phyloP scores from a whole-genome alignment of 2,888 invertebrate genomes.

The Gasteruption jaculator region DNA sequence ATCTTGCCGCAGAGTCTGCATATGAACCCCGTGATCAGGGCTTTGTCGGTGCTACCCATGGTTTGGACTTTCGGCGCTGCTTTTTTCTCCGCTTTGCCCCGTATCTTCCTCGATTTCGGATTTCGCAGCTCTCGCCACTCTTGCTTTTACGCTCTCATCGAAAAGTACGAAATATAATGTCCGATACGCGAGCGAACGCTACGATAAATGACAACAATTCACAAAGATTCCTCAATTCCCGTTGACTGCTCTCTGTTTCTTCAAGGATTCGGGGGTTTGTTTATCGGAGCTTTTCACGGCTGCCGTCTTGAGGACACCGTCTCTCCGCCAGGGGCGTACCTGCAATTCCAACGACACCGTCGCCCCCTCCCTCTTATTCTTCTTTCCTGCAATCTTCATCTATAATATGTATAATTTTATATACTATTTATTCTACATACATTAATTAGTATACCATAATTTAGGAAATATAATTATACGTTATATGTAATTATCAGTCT shows the following conservation, averaged over 20 bases:
- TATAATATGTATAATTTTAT: too few species aligned
- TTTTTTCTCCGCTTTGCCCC: slow-evolving; percentile 14
- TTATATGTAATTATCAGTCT: too few species aligned
- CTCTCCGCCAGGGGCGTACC: too few species aligned
- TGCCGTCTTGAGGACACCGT: too few species aligned
- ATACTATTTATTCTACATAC: too few species aligned
- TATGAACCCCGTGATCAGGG: slow-evolving; percentile 76
- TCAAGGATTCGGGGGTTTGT: slow-evolving; percentile 27
- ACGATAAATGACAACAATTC: slow-evolving; percentile 3
- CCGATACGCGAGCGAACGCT: slow-evolving; percentile 10
- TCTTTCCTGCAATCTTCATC: too few species aligned
- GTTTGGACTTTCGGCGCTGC: slow-evolving; percentile 29
- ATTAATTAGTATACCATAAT: too few species aligned
- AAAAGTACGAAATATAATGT: slow-evolving; percentile 6
- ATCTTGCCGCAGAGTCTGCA: slow-evolving; percentile 83
- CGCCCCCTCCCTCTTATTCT: too few species aligned
- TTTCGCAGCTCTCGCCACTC: slow-evolving; percentile 12
- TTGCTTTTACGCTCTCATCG: slow-evolving; percentile 5
- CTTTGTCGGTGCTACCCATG: slow-evolving; percentile 83
- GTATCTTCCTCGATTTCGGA: slow-evolving; percentile 11
- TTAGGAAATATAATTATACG: too few species aligned
- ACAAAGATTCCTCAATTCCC: not conserved
- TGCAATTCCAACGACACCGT: too few species aligned
- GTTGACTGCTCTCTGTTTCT: too few species aligned
- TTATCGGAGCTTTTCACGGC: slow-evolving; percentile 29